Evolutionary conservation across 1,140 invertebrate species (phyloP), one percentile per base, ranked within the genome.

Genomic region (Homarus americanus): DNA sequence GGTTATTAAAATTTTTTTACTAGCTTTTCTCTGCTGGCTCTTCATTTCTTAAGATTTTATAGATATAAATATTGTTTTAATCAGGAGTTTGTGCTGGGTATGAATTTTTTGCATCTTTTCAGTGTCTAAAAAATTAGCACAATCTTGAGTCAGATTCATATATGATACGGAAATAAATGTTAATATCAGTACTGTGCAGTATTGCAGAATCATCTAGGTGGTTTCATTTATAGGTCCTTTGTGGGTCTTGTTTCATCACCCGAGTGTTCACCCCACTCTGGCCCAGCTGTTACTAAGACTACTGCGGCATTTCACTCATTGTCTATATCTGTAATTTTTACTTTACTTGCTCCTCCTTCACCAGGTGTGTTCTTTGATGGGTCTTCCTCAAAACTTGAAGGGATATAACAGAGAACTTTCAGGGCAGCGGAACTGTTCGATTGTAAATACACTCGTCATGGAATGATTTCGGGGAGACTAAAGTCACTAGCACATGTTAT

Each of bases 301-400:
- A 32, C 63, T 58, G 53, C 5, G 32, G 63, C 12, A 12, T 69
- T 69, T 69, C 63, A 32, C 0, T 32, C 7, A 9, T 32, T 69
- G 63, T 12, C 12, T 69, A 2, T 69, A 4, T 9, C 5, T 9
- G 28, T 69, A 32, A 24, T 10, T 69, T 32, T 28, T 32, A 9
- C 28, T 28, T 24, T 69, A 69, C 63, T 63, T 17, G 58, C 58
- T 69, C 63, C 28, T 69, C 28, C 28, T 69, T 69, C 28, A 69
- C 63, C 63, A 69, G 63, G 63, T 69, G 63, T 69, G 63, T 69
- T 69, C 63, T 69, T 69, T 69, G n/a, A 69, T 69, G 63, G 63
- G 63, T 69, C 63, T 69, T 69, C 63, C 63, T 69, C 63, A 32
- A 32, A 69, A 69, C 63, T 69, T 69, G n/a, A 69, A 69, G 17